A percentile compares a stretch with the other conserved stretches of the same genome.
Conservation (phyloP, 1,140 invertebrate genomes). For the Aculops lycopersici region DNA sequence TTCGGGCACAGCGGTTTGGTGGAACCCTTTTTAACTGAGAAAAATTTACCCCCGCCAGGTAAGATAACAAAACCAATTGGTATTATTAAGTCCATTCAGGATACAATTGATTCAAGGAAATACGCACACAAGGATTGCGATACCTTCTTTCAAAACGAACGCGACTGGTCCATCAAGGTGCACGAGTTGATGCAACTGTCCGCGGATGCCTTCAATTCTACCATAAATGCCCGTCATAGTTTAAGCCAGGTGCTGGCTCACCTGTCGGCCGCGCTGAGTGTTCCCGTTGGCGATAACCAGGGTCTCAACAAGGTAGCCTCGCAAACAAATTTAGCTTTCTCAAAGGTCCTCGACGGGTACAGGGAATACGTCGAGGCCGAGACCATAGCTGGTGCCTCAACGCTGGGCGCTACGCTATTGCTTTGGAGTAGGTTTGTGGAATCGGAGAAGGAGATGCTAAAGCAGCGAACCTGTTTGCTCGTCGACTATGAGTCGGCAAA, state of each 20-base stretch:
- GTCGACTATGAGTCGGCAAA: constrained; percentile 19
- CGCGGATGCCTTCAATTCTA: constrained; percentile 10
- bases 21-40: constrained; percentile 2
- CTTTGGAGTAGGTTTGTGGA: constrained; percentile 16
- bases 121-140: constrained; percentile 15
- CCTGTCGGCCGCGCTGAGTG: constrained; percentile 4
- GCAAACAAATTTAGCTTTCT: constrained; percentile 10
- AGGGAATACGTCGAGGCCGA: constrained; percentile 16
- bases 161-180: constrained; percentile 16
- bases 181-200: constrained; percentile 14
- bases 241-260: constrained; percentile 4
- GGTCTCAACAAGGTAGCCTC: background rate
- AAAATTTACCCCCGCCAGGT: constrained; percentile 1
- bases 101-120: constrained; percentile 1
- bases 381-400: constrained; percentile 16
- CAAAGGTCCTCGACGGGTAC: constrained; percentile 10
- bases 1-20: constrained; percentile 1
- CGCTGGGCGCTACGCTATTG: constrained; percentile 16
- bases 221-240: constrained; percentile 1
- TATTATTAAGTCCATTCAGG: constrained; percentile 1
- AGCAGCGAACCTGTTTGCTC: constrained; percentile 16
- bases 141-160: constrained; percentile 18
- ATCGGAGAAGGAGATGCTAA: constrained; percentile 18
- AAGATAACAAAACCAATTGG: constrained; percentile 1
- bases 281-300: background rate